Base-by-base conservation (phyloP, 1,140 invertebrate species). In the Zophobas atratus region DNA sequence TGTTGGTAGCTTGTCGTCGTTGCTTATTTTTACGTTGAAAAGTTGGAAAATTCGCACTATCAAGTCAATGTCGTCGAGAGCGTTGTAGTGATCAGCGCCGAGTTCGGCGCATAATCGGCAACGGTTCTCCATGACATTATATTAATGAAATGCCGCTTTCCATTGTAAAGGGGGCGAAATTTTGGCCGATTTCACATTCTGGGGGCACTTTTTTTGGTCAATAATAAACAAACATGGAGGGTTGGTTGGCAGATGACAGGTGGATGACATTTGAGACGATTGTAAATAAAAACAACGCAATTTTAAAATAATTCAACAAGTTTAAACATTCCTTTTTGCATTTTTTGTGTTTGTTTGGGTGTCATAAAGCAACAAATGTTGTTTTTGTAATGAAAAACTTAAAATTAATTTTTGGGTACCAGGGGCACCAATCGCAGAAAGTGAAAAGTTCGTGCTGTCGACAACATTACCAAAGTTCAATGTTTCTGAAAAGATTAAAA, bases 91-190 rank as follows among this genome's bases (percentile, higher is more conserved):
- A 77, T 82, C 78, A 2, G 70, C 41, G 49, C 67, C 75, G 20
- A 53, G 39, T 76, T 89, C 87, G 79, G 89, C 89, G 81, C 89
- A 90, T 35, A 90, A 85, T 80, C 89, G 88, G 84, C 89, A 90
- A 33, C 82, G 80, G 5, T 79, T 56, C 53, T 81, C 82, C 84
- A 85, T 85, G 56, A 77, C 80, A 79, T 81, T 72, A 36, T 72
- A 53, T 36, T 55, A 32, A 55, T 51, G 35, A 1, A 74, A 56
- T 39, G 41, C 8, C 51, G 32, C 0, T 34, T 38, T 55, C 36
- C 6, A 8, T 6, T 0, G 6, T 3, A 55, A 67, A 67, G 43
- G 20, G 8, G 1, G 38, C 1, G 20, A 43, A 67, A 67, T 32
- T 41, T 6, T 39, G 49, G 20, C 35, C 1, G n/a, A 32, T 41